These are phyloP conservation scores for Herminia tarsipennalis DNA, from an alignment of 2,888 invertebrate species.

Conservation along the genomic window DNA sequence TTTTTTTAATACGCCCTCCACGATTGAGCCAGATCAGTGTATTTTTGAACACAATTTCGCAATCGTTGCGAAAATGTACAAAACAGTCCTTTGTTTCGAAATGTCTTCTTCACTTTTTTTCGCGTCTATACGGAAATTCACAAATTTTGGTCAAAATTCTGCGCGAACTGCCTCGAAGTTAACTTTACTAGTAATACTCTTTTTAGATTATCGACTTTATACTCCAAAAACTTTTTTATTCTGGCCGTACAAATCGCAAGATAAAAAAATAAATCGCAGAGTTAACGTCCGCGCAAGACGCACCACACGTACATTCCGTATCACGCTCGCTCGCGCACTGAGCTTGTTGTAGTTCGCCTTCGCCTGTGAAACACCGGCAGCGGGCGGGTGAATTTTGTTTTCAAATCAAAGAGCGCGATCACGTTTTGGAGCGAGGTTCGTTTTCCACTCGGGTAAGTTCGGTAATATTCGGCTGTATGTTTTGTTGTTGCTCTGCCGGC, in stretches of 20 bases:
- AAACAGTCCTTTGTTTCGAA: constrained; percentile 85
- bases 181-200: constrained; percentile 71
- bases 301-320: constrained; percentile 86
- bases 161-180: constrained; percentile 78
- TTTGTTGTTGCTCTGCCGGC: constrained; percentile 59
- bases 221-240: constrained; percentile 77
- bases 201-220: constrained; percentile 73
- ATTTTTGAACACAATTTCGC: constrained; percentile 86
- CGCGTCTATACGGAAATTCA: constrained; percentile 85
- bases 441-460: constrained; percentile 67
- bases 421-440: constrained; percentile 80
- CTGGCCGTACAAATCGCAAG: constrained; percentile 81
- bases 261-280: constrained; percentile 77
- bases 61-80: constrained; percentile 83
- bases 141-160: constrained; percentile 79
- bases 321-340: constrained; percentile 86
- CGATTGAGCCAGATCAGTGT: constrained; percentile 68
- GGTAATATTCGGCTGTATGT: constrained; percentile 64
- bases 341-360: constrained; percentile 51
- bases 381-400: constrained; percentile 74
- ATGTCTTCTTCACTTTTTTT: constrained; percentile 75
- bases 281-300: constrained; percentile 85
- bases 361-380: constrained; percentile 51
- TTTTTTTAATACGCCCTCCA: constrained; percentile 65
- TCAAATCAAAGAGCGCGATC: constrained; percentile 80